Percentiles rank a stretch among this genome's conserved stretches.
Evolutionary conservation across 2,797 vertebrate species (phyloP).

Genomic region (Tiaroga cobitis): DNA sequence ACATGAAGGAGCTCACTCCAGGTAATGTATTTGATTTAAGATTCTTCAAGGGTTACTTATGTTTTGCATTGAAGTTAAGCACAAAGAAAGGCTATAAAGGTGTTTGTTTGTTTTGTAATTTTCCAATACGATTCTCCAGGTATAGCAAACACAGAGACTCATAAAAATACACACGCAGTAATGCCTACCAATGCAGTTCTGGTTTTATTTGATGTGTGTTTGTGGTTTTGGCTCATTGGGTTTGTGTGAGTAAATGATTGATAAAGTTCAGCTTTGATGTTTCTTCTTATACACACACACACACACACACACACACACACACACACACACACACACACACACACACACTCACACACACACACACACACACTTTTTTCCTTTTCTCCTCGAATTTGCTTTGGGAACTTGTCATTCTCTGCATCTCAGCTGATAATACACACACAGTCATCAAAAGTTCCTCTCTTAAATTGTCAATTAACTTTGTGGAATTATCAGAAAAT

Average conservation of each 20-base stretch:
- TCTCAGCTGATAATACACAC: not conserved
- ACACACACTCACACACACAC: constrained; percentile 3
- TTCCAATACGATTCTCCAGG: not conserved
- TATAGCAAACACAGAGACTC: constrained; percentile 14
- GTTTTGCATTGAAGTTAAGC: constrained; percentile 16
- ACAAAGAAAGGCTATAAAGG: constrained; percentile 16
- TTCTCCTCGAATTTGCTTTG: not conserved
- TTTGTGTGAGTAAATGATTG: constrained; percentile 62
- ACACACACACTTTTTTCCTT: not conserved
- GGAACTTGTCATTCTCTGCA: not conserved
- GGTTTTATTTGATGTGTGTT: constrained; percentile 48
- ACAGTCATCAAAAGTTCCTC: not conserved
- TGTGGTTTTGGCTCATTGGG: constrained; percentile 66
- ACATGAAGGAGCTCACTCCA: constrained; percentile 8
- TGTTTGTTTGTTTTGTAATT: not conserved
- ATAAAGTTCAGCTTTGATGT: constrained; percentile 54
- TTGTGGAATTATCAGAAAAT: constrained; percentile 27
- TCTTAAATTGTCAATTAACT: not conserved
- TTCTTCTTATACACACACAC: constrained; percentile 43
- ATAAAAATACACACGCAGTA: not conserved
- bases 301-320: constrained; percentile 47
- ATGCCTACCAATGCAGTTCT: constrained; percentile 29
- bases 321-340: constrained; percentile 17
- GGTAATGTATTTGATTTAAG: constrained; percentile 16
- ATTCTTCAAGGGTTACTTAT: constrained; percentile 20